phyloP scores from a whole-genome alignment of 2,888 invertebrate genomes.

The Punctoribates punctum region DNA sequence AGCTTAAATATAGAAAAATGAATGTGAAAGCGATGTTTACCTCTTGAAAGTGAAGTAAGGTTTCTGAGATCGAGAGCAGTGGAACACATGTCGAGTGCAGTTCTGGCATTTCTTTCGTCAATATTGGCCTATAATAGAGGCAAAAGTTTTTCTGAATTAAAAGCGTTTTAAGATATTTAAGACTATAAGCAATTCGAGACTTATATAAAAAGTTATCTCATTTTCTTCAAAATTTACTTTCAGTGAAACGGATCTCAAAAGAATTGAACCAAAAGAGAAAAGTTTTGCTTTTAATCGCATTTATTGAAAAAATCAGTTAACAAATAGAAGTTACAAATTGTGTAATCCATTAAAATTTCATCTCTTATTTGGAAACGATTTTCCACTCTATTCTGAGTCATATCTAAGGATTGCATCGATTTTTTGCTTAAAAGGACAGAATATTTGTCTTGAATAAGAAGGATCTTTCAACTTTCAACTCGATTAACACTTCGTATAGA shows the following conservation, averaged over 20 bases:
- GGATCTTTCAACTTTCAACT: too few species aligned
- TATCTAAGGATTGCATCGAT: too few species aligned
- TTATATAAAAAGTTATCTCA: not conserved
- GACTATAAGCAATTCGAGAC: not conserved
- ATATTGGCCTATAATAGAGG: not conserved
- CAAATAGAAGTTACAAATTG: not conserved
- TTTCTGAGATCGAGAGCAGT: constrained; percentile 28
- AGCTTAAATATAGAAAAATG: not conserved
- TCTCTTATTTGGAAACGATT: too few species aligned
- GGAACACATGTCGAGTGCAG: constrained; percentile 5
- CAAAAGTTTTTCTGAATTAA: not conserved
- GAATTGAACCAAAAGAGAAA: constrained; percentile 30
- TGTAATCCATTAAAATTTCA: too few species aligned
- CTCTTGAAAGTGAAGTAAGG: constrained; percentile 22
- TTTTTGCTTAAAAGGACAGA: too few species aligned
- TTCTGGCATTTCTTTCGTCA: constrained; percentile 1
- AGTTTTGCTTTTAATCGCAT: not conserved
- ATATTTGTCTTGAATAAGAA: too few species aligned
- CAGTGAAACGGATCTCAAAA: constrained; percentile 16
- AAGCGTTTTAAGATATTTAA: not conserved
- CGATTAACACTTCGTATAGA: too few species aligned
- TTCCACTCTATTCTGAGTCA: too few species aligned
- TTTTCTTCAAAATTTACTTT: not conserved
- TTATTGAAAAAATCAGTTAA: constrained; percentile 9
- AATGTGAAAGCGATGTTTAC: not conserved